Percentiles rank a stretch among this genome's conserved stretches.
Evolutionary conservation across 2,797 vertebrate genomes (phyloP).

Genomic region (Peromyscus melanophrys): DNA sequence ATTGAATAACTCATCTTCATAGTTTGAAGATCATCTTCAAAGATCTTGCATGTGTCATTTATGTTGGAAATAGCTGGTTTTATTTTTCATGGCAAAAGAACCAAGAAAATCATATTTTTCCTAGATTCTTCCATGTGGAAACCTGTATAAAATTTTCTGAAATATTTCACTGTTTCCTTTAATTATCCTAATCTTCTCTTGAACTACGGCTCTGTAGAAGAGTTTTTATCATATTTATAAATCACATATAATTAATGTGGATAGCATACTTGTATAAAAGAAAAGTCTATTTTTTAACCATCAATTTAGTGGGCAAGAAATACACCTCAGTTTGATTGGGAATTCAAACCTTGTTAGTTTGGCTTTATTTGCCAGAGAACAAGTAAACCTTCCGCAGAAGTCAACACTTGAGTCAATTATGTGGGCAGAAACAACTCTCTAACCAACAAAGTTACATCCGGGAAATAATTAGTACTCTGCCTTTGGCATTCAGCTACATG

Average conservation of each 20-base stretch:
- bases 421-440: not conserved
- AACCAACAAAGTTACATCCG: not conserved
- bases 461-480: conserved; percentile 23
- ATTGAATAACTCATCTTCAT: not conserved
- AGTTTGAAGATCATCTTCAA: not conserved
- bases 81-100: not conserved
- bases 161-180: not conserved
- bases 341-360: not conserved
- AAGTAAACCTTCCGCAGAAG: conserved; percentile 25
- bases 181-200: not conserved
- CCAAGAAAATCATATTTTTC: conserved; percentile 36
- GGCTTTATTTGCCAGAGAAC: conserved; percentile 9
- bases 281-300: not conserved
- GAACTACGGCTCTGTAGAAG: not conserved
- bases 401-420: conserved; percentile 23
- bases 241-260: not conserved
- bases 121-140: not conserved
- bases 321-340: not conserved
- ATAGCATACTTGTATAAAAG: not conserved
- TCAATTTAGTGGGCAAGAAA: not conserved
- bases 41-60: not conserved
- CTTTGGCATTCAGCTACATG: not conserved
- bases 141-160: not conserved
- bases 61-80: not conserved
- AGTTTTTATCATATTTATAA: not conserved